phyloP scores from a whole-genome alignment of 2,113 vertebrate genomes.

The rat (Rattus norvegicus) region DNA sequence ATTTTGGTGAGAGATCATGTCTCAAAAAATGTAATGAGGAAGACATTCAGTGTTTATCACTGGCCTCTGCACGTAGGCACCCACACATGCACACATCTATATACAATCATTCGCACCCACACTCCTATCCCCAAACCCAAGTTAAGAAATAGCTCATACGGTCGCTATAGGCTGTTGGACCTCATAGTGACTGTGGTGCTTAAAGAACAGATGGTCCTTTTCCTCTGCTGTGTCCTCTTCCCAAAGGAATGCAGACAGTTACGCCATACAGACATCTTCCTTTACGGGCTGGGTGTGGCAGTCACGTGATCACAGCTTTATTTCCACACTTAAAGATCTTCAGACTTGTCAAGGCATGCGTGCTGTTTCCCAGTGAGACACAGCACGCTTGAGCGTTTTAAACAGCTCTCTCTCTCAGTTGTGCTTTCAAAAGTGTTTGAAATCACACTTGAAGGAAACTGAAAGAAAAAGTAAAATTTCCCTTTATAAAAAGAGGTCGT shows the following conservation, averaged over 20 bases:
- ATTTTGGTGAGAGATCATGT: background rate
- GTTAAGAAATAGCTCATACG: background rate
- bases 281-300: background rate
- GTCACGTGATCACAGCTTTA: slow-evolving; percentile 49
- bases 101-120: too few species aligned
- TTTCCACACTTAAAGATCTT: slow-evolving; percentile 57
- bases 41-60: background rate
- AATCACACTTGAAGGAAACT: slow-evolving; percentile 67
- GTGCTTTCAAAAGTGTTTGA: slow-evolving; percentile 55
- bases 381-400: slow-evolving; percentile 45
- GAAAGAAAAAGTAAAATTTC: slow-evolving; percentile 60
- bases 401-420: slow-evolving; percentile 10
- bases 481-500: slow-evolving; percentile 43
- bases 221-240: slow-evolving; percentile 10
- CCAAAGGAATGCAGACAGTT: background rate
- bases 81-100: background rate
- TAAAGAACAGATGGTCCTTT: background rate
- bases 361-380: slow-evolving; percentile 13
- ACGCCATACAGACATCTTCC: background rate
- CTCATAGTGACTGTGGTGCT: background rate
- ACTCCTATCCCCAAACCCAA: background rate
- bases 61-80: too few species aligned
- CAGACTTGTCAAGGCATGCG: slow-evolving; percentile 45
- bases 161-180: background rate
- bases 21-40: background rate